Base-by-base conservation (phyloP, 2,113 vertebrate species). In the Cranoglanis bouderius region DNA sequence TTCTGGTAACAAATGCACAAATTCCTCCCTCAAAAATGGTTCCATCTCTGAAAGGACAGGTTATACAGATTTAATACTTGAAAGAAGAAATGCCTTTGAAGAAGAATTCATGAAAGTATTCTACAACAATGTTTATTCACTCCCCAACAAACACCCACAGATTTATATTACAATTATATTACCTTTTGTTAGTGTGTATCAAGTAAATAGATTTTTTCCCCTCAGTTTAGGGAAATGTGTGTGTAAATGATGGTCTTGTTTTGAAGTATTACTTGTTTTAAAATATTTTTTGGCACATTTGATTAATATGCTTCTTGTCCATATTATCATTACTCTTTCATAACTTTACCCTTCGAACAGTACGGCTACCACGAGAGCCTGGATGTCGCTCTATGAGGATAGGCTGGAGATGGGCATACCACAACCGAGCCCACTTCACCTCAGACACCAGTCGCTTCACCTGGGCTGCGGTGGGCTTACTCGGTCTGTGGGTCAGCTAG, bases 351-450 rank as follows among this genome's bases (percentile, higher is more conserved):
- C 97, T 95, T 92, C 95, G 94, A 53, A 97, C 97, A 19, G 90
- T 91, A 18, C 93, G 74, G 92, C 95, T 98, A 21, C 97, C 97
- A 0, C 91, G 91, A 0, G 96, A 96, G n/a, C 97, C 97, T 0
- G 97, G 96, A 0, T 95, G 94, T 74, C 97, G 92, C 88, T 97
- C 96, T 51, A 95, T 94, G 10, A 98, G 93, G 90, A 98, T 94
- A 7, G 96, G 96, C 55, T 92, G 94, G 90, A 98, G 93, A 77
- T 95, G 94, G 67, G 92, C 94, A 67, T 95, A 93, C 97, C 97
- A 97, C 51, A 98, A 93, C 14, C 97, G 96, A 32, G 91, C 86
- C 1, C 94, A 92, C 0, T 96, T 95, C 57, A 97, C 95, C 91
- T 94, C 95, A 13, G 95, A 95, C 70, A 94, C 92, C 85, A 98